Conservation (phyloP, 2,113 vertebrate genomes). For the Erpornis zantholeuca region DNA sequence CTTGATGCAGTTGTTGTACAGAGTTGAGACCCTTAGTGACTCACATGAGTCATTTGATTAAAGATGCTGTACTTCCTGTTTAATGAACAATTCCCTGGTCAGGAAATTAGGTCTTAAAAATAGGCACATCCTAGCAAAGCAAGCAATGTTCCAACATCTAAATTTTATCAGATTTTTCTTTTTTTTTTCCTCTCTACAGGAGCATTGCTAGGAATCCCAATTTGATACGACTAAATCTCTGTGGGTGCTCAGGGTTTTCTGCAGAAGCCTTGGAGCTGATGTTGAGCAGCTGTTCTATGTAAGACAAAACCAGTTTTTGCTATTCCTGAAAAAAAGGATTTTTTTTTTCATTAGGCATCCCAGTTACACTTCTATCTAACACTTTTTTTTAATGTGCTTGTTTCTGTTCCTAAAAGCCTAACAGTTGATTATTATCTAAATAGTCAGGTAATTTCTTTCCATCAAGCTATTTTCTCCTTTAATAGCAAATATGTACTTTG, state of each 20-base stretch:
- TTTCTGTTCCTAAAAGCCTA: background rate
- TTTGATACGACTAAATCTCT: constrained; percentile 85
- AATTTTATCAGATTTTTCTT: background rate
- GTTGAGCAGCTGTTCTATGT: constrained; percentile 81
- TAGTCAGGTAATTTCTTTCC: background rate
- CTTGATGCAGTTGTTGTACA: background rate
- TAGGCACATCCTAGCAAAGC: background rate
- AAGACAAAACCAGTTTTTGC: background rate
- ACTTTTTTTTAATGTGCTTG: background rate
- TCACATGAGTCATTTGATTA: background rate
- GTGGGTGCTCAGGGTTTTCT: constrained; percentile 85
- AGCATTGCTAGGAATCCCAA: constrained; percentile 77
- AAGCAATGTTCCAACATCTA: background rate
- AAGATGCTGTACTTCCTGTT: background rate
- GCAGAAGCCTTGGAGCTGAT: constrained; percentile 73
- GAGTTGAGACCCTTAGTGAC: background rate
- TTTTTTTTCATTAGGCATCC: background rate
- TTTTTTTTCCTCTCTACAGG: constrained; percentile 59
- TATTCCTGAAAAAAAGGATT: background rate
- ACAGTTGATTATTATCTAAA: background rate
- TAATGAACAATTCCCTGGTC: background rate
- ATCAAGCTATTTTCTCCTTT: background rate
- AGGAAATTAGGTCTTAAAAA: background rate
- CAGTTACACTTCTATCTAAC: background rate
- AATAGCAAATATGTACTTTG: background rate